Evolutionary conservation across 1,140 invertebrate species (phyloP), one percentile per base, ranked within the genome.

Genomic region (Copidosoma floridanum): DNA sequence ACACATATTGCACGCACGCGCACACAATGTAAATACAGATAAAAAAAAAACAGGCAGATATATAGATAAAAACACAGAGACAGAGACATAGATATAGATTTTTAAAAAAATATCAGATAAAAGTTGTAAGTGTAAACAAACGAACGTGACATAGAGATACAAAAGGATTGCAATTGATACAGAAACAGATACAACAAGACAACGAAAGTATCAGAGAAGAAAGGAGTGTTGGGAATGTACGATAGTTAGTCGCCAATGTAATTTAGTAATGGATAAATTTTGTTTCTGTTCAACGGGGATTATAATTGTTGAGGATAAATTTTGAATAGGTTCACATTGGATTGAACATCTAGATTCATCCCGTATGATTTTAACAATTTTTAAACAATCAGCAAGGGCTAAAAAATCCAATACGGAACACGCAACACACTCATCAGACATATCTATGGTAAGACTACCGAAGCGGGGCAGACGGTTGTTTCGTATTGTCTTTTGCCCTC

Each of bases 361-460:
- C 27, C 18, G 14, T 48, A 41, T 37, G 35, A 47, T 44, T 24
- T 50, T 23, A 50, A 41, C 40, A 29, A 32, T 50, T n/a, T 40
- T 40, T 54, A 48, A 62, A 57, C 54, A 52, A 23, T 51, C 40
- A 60, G 29, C 40, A 54, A 50, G 21, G 52, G 48, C 10, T 29
- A 56, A 51, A 57, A 62, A 62, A 52, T 51, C 41, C 47, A 62
- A 38, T 56, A 68, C 61, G 65, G 57, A 62, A 72, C 69, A 75
- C 72, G 71, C 73, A 76, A 69, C 73, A 76, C 68, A 76, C 72
- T 75, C 65, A n/a, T n/a, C n/a, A 68, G 65, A 72, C 67, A 62
- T 46, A 74, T 58, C 71, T 77, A 72, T 65, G n/a, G n/a, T n/a
- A n/a, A 38, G 40, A 71, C 73, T 77, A 75, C 70, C 67, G 53